Evolutionary conservation across 2,888 invertebrate genomes (phyloP).

Genomic region (Pyralis farinalis): DNA sequence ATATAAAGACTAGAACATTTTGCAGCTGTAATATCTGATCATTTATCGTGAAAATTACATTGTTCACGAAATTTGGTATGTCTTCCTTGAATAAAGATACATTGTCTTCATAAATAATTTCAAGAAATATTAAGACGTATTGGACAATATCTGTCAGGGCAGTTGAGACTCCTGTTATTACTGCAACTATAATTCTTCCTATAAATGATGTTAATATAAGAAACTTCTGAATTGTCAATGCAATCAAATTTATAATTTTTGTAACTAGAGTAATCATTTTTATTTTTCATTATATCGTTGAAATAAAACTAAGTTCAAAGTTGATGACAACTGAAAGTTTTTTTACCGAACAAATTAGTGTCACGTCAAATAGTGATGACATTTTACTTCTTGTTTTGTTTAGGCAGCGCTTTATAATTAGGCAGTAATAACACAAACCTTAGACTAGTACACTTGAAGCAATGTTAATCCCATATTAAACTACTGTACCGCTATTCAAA

Average conservation of each 20-base stretch:
- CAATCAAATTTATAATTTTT: conserved; percentile 50
- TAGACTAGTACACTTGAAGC: too few relatives aligned
- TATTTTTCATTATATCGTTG: conserved; percentile 32
- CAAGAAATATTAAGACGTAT: conserved; percentile 46
- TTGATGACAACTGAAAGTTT: too few relatives aligned
- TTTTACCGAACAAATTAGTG: too few relatives aligned
- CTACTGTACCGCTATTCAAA: too few relatives aligned
- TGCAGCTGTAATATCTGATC: conserved; percentile 31
- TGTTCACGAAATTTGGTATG: conserved; percentile 45
- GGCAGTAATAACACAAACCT: too few relatives aligned
- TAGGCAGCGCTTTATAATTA: too few relatives aligned
- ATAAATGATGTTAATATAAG: conserved; percentile 50
- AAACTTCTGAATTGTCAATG: conserved; percentile 43
- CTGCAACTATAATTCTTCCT: conserved; percentile 57
- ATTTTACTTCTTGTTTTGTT: too few relatives aligned
- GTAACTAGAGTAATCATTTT: conserved; percentile 63
- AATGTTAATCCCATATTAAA: too few relatives aligned
- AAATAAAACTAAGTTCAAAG: too few relatives aligned
- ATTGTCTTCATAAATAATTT: conserved; percentile 72
- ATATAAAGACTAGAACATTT: conserved; percentile 31
- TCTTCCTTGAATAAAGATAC: conserved; percentile 57
- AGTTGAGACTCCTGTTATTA: conserved; percentile 36
- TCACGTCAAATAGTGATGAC: too few relatives aligned
- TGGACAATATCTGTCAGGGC: conserved; percentile 31
- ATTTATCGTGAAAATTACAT: conserved; percentile 25